Conservation (phyloP, 2,797 vertebrate genomes). For the Gallinago solitaria region DNA sequence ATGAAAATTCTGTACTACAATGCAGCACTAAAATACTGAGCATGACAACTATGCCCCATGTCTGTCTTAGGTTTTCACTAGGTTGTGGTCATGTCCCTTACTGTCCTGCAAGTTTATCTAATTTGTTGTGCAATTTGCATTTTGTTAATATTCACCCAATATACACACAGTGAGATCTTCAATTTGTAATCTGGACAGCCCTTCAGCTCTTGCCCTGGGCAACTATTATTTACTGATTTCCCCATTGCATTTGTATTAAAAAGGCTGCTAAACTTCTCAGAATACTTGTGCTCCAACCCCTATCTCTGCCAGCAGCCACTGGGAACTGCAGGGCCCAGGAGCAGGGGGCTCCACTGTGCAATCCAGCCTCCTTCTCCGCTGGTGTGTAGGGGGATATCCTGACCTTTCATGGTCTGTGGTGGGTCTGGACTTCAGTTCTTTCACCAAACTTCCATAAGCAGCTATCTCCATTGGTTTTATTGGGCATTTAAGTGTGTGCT, state of each 20-base stretch:
- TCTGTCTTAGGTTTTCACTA: neutral
- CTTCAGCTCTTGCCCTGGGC: neutral
- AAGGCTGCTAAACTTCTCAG: neutral
- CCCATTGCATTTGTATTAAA: neutral
- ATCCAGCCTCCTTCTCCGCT: rapidly evolving
- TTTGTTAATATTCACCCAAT: neutral
- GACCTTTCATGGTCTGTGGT: rapidly evolving
- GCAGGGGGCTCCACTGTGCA: rapidly evolving
- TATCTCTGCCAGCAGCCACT: rapidly evolving
- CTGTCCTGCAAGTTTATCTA: neutral
- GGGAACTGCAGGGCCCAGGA: rapidly evolving
- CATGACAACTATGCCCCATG: no score
- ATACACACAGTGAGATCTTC: neutral
- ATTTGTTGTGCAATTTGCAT: neutral
- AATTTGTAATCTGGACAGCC: neutral
- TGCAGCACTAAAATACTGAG: neutral
- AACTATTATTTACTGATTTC: neutral
- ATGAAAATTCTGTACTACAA: neutral
- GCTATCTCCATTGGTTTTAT: neutral
- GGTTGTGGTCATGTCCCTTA: neutral
- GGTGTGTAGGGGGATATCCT: rapidly evolving
- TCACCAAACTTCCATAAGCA: neutral
- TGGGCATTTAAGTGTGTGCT: neutral
- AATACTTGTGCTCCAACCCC: neutral
- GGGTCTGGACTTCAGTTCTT: neutral